Evolutionary conservation across 2,113 vertebrate species (phyloP).

Genomic region (Ameiurus melas): DNA sequence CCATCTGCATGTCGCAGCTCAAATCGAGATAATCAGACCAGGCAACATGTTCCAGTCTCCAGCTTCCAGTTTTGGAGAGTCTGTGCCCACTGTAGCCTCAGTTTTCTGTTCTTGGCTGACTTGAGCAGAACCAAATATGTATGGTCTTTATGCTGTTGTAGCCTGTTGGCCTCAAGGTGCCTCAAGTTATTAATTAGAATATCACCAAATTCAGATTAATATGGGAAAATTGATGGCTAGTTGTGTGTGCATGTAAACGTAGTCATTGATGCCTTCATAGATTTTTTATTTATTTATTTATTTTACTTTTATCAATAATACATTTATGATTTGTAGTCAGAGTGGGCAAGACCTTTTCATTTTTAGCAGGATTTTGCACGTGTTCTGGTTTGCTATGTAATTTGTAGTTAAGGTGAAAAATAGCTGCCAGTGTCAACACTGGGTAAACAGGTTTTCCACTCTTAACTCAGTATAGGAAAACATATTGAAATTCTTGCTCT

Average conservation of each 20-base stretch:
- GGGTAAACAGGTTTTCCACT: background rate
- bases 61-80: background rate
- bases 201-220: too few relatives aligned
- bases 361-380: background rate
- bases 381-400: background rate
- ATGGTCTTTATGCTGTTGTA: background rate
- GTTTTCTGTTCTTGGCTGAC: background rate
- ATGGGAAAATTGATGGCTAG: too few relatives aligned
- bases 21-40: background rate
- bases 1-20: background rate
- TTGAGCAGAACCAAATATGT: background rate
- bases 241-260: too few relatives aligned
- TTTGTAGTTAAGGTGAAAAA: background rate
- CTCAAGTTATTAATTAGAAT: too few relatives aligned
- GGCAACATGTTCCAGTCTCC: background rate
- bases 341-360: background rate
- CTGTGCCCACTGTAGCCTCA: background rate
- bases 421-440: background rate
- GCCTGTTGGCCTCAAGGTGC: too few relatives aligned
- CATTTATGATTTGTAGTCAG: background rate
- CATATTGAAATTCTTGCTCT: background rate
- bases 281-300: background rate
- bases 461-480: background rate
- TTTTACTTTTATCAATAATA: background rate
- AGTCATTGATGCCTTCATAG: background rate